A percentile compares a stretch with the other conserved stretches of the same genome.
phyloP scores from a whole-genome alignment of 2,797 vertebrate genomes.

The Gymnothorax reevesii region DNA sequence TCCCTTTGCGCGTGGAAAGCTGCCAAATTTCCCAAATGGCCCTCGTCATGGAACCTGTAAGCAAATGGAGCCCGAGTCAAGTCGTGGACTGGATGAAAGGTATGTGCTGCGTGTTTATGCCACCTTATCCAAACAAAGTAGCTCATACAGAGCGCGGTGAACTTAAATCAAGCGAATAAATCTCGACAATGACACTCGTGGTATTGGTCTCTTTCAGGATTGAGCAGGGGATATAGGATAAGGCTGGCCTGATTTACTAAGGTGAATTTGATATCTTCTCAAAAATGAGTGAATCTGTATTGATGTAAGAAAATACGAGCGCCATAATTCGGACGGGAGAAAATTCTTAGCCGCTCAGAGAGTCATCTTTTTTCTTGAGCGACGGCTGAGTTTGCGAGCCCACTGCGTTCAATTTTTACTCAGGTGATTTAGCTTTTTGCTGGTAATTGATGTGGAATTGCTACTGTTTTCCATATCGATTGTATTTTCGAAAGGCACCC shows the following conservation, averaged over 20 bases:
- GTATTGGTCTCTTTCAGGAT: background rate
- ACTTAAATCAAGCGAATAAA: background rate
- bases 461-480: background rate
- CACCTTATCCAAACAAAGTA: background rate
- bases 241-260: background rate
- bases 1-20: constrained; percentile 63
- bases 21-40: constrained; percentile 84
- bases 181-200: background rate
- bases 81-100: constrained; percentile 99
- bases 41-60: constrained; percentile 96
- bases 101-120: constrained; percentile 51
- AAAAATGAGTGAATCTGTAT: background rate
- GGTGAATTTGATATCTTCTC: background rate
- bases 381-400: background rate
- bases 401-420: background rate
- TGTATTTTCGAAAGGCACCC: background rate
- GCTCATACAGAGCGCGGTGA: background rate
- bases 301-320: background rate
- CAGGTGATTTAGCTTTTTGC: background rate
- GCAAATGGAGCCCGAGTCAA: constrained; percentile 96
- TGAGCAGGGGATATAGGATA: background rate
- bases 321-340: background rate
- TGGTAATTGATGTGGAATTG: background rate
- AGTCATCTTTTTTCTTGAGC: background rate
- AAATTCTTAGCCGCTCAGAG: background rate